Percentiles rank a stretch among this genome's conserved stretches.
Conservation (phyloP, 2,797 vertebrate species). For the Cynopterus sphinx region DNA sequence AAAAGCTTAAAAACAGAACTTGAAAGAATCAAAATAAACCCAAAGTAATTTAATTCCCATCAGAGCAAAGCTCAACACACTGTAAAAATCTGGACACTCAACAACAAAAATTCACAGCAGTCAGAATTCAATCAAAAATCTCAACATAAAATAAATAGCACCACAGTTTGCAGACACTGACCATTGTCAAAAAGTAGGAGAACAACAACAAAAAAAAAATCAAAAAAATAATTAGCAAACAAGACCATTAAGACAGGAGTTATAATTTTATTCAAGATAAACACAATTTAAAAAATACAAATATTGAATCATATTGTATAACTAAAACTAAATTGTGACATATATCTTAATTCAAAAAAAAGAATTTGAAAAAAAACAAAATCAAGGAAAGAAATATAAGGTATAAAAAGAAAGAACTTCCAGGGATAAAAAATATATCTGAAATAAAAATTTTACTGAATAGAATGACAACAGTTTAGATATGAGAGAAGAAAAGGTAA, state of each 20-base stretch:
- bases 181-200: not conserved
- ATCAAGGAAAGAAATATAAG: not conserved
- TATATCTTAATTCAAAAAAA: not conserved
- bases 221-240: not conserved
- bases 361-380: not conserved
- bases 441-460: slow-evolving; percentile 1
- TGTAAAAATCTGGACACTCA: not conserved
- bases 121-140: not conserved
- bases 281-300: not conserved
- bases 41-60: not conserved
- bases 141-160: not conserved
- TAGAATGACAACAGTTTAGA: not conserved
- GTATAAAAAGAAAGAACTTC: not conserved
- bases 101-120: not conserved
- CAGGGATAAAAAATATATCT: not conserved
- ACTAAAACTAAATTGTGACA: not conserved
- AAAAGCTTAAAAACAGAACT: not conserved
- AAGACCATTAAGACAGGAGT: not conserved
- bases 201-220: not conserved
- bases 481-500: not conserved
- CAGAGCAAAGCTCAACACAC: not conserved
- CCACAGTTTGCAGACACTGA: too few species aligned
- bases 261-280: slow-evolving; percentile 15
- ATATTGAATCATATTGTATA: not conserved
- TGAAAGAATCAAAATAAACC: slow-evolving; percentile 1